phyloP scores from a whole-genome alignment of 2,797 vertebrate genomes.

The Orestias chungarensis region DNA sequence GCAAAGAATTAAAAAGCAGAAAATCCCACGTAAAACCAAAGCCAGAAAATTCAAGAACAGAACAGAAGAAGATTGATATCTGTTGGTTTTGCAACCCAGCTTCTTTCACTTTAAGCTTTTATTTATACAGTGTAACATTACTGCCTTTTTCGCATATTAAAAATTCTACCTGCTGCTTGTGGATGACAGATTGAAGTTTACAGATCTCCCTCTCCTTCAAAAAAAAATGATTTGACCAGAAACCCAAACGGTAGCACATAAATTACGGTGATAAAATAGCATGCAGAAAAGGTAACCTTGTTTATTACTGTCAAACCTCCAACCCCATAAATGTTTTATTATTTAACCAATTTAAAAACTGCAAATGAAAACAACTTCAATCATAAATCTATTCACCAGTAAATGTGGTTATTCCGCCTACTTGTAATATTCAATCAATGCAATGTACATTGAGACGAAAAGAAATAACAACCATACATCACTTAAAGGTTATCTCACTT shows the following conservation, averaged over 20 bases:
- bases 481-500: constrained; percentile 83
- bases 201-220: constrained; percentile 93
- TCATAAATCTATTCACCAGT: constrained; percentile 14
- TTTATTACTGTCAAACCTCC: constrained; percentile 9
- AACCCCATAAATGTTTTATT: constrained; percentile 7
- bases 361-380: constrained; percentile 17
- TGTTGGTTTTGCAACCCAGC: too few relatives aligned
- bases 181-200: constrained; percentile 90
- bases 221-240: constrained; percentile 40
- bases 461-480: constrained; percentile 10
- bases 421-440: constrained; percentile 16
- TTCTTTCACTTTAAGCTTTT: too few relatives aligned
- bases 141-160: constrained; percentile 6
- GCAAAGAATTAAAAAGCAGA: constrained; percentile 92
- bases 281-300: constrained; percentile 20
- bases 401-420: constrained; percentile 6
- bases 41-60: constrained; percentile 26
- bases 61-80: constrained; percentile 15
- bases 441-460: neutral
- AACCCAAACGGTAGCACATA: constrained; percentile 11
- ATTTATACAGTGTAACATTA: too few relatives aligned
- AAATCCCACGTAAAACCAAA: constrained; percentile 79
- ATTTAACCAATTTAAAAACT: neutral
- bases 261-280: constrained; percentile 5
- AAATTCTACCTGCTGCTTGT: constrained; percentile 91